phyloP scores from a whole-genome alignment of 2,113 vertebrate species.

The Sigmodon hispidus region DNA sequence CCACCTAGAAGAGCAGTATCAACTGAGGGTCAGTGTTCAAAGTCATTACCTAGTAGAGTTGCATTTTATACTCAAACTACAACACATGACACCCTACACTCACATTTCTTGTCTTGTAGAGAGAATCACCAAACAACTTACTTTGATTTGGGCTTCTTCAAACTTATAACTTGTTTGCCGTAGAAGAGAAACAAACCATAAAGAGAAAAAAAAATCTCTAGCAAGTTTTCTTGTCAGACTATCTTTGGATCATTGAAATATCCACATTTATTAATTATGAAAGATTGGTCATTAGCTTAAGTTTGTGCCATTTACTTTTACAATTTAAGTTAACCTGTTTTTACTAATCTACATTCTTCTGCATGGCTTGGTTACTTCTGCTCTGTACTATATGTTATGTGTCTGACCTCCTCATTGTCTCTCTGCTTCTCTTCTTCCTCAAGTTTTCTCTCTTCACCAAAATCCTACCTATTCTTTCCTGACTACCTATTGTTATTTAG shows the following conservation, averaged over 20 bases:
- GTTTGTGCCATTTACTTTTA: background rate
- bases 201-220: background rate
- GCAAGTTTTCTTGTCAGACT: background rate
- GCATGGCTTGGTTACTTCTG: background rate
- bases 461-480: background rate
- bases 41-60: background rate
- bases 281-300: background rate
- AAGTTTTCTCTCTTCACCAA: background rate
- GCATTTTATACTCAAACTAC: background rate
- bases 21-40: background rate
- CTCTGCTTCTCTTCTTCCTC: background rate
- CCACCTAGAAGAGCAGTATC: background rate
- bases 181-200: background rate
- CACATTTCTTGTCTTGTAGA: background rate
- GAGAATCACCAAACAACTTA: background rate
- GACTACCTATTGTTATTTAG: background rate
- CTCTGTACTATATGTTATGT: background rate
- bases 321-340: background rate
- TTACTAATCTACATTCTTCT: background rate
- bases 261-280: background rate
- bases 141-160: background rate
- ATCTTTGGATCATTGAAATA: background rate
- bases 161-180: background rate
- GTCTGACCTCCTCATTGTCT: background rate
- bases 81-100: no score